These are phyloP conservation scores for Fulica atra DNA, from an alignment of 2,113 vertebrate genomes.

Conservation along the genomic window DNA sequence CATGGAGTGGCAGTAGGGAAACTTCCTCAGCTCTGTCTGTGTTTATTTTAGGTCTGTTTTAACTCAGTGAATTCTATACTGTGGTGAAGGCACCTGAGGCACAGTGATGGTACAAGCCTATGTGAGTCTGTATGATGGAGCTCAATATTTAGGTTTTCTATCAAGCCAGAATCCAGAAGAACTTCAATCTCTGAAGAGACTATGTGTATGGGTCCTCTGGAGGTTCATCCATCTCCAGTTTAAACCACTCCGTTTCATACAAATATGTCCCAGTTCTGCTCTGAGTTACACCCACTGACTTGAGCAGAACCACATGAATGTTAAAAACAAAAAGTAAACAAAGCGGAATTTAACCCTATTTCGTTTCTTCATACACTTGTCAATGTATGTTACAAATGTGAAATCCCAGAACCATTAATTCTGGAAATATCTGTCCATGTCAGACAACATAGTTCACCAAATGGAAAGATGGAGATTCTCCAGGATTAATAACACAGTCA, in stretches of 20 bases:
- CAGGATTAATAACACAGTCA: slow-evolving; percentile 53
- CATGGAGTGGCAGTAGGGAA: not conserved
- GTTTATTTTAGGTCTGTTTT: not conserved
- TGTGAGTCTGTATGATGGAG: not conserved
- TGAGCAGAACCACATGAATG: not conserved
- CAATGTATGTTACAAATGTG: not conserved
- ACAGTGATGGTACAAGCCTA: not conserved
- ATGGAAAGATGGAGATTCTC: slow-evolving; percentile 60
- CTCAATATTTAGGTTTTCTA: not conserved
- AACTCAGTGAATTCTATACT: not conserved
- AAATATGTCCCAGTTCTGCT: not conserved
- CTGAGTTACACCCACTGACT: not conserved
- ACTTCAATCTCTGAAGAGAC: not conserved
- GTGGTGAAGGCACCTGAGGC: not conserved
- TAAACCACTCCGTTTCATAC: not conserved
- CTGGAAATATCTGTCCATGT: slow-evolving; percentile 14
- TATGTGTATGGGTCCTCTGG: not conserved
- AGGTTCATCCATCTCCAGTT: not conserved
- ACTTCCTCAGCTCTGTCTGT: not conserved
- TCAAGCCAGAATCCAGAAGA: not conserved
- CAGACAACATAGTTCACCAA: slow-evolving; percentile 14
- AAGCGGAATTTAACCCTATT: not conserved
- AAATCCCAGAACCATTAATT: not conserved
- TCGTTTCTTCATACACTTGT: not conserved
- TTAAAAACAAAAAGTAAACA: slow-evolving; percentile 2